phyloP scores from a whole-genome alignment of 2,113 vertebrate genomes.

The Zosterops lateralis region DNA sequence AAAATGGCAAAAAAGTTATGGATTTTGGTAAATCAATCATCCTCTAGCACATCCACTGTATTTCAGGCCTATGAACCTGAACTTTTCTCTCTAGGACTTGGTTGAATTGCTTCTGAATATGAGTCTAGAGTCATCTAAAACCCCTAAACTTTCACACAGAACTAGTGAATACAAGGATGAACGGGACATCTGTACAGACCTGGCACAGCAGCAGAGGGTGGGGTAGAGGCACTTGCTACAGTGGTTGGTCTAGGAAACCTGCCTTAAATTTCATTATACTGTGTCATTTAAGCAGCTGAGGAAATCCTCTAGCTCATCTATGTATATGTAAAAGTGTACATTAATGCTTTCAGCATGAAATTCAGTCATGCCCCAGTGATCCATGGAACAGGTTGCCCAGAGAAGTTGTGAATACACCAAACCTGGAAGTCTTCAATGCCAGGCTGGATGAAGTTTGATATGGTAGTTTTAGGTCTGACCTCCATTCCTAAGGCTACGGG shows the following conservation, averaged over 20 bases:
- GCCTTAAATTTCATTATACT: background rate
- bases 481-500: background rate
- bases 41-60: background rate
- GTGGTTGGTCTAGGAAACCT: background rate
- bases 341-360: background rate
- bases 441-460: background rate
- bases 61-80: background rate
- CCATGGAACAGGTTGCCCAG: background rate
- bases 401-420: background rate
- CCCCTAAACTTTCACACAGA: background rate
- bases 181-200: background rate
- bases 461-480: background rate
- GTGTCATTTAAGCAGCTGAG: background rate
- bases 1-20: fast-evolving
- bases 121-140: background rate
- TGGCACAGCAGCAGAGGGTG: background rate
- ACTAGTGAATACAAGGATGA: background rate
- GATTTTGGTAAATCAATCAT: background rate
- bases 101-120: background rate
- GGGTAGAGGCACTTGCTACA: background rate
- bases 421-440: background rate
- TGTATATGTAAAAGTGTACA: background rate
- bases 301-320: background rate
- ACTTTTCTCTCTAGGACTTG: background rate
- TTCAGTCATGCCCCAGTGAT: fast-evolving